Evolutionary conservation across 2,888 invertebrate genomes (phyloP).

Genomic region (Drosophila longiperda): DNA sequence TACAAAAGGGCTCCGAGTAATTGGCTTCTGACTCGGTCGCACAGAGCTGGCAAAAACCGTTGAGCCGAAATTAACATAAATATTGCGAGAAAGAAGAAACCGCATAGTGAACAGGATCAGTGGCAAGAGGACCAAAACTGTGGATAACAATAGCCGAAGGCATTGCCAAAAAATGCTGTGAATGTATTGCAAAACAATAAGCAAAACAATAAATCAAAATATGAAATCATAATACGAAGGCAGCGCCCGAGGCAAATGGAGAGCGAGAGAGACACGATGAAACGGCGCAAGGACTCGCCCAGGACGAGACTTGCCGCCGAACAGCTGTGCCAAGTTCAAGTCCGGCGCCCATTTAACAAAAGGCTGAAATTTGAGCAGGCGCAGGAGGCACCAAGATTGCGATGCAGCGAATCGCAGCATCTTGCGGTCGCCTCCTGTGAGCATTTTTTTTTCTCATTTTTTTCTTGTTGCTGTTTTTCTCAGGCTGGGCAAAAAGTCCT

Average conservation of each 20-base stretch:
- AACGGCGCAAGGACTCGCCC: conserved; percentile 40
- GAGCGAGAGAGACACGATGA: conserved; percentile 4
- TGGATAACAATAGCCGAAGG: conserved; percentile 43
- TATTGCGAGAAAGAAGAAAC: conserved; percentile 41
- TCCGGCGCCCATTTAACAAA: conserved; percentile 45
- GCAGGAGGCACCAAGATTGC: conserved; percentile 19
- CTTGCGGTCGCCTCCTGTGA: conserved; percentile 60
- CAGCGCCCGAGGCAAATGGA: conserved; percentile 41
- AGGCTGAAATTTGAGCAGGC: conserved; percentile 56
- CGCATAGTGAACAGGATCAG: conserved; percentile 42
- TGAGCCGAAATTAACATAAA: conserved; percentile 50
- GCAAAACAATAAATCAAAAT: conserved; percentile 78
- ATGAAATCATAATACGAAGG: conserved; percentile 73
- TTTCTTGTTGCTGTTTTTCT: background rate
- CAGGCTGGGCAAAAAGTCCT: conserved; percentile 32
- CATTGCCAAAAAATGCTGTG: conserved; percentile 50
- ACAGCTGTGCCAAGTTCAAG: conserved; percentile 56
- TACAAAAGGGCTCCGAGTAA: background rate
- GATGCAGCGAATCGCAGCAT: conserved; percentile 20
- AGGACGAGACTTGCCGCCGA: conserved; percentile 24
- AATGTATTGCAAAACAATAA: conserved; percentile 75
- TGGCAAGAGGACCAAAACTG: conserved; percentile 25
- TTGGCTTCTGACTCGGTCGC: conserved; percentile 29
- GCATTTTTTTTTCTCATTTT: conserved; percentile 13
- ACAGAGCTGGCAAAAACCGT: conserved; percentile 30